These are phyloP conservation scores for Theristus sp. DNA, from an alignment of 2,888 invertebrate species.

Conservation along the genomic window DNA sequence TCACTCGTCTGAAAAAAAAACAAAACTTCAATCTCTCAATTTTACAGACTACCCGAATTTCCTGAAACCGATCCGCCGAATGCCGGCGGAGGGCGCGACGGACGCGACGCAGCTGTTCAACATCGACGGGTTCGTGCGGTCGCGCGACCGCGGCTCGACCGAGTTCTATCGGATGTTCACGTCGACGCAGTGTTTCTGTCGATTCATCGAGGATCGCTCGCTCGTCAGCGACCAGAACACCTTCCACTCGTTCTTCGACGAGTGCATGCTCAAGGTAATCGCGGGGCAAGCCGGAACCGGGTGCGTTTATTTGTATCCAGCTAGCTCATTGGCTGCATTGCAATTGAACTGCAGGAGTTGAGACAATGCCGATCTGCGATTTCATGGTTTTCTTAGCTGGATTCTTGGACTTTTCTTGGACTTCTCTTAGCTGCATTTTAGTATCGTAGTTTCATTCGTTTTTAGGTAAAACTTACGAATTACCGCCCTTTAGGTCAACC, in stretches of 20 bases:
- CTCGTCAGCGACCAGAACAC: slow-evolving; percentile 89
- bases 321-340: too few relatives aligned
- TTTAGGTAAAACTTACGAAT: too few relatives aligned
- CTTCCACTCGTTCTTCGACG: slow-evolving; percentile 85
- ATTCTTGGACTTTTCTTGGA: too few relatives aligned
- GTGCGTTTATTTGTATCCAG: too few relatives aligned
- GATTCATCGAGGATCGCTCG: slow-evolving; percentile 93
- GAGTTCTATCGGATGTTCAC: slow-evolving; percentile 20
- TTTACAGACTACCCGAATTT: slow-evolving; percentile 29
- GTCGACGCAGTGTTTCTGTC: slow-evolving; percentile 30
- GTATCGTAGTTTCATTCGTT: too few relatives aligned
- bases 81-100: slow-evolving; percentile 72
- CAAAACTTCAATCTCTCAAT: too few relatives aligned
- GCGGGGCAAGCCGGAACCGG: slow-evolving; percentile 42
- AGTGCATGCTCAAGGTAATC: slow-evolving; percentile 60
- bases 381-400: background rate
- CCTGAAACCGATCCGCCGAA: slow-evolving; percentile 31
- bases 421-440: too few relatives aligned
- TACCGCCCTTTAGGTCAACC: too few relatives aligned
- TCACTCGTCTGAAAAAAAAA: too few relatives aligned
- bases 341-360: too few relatives aligned
- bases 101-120: slow-evolving; percentile 88
- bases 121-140: slow-evolving; percentile 58
- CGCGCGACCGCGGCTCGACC: slow-evolving; percentile 44
- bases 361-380: background rate